phyloP scores from a whole-genome alignment of 2,888 invertebrate genomes.

The Spodoptera littoralis region DNA sequence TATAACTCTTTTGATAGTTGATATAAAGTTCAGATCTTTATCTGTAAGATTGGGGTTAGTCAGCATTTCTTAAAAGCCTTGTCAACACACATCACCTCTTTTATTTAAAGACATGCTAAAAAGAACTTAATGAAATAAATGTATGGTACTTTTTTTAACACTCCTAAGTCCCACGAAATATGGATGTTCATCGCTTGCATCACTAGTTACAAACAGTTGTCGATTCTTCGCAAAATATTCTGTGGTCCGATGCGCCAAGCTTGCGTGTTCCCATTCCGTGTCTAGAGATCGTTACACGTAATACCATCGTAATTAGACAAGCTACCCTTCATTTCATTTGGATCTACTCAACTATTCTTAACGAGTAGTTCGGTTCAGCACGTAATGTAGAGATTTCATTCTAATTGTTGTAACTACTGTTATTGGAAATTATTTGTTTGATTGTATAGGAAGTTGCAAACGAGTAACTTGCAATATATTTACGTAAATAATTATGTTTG shows the following conservation, averaged over 20 bases:
- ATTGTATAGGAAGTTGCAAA: background rate
- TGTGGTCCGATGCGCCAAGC: conserved; percentile 19
- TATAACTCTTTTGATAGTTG: too few relatives aligned
- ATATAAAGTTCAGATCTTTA: too few relatives aligned
- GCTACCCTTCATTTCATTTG: conserved; percentile 69
- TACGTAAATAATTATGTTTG: too few relatives aligned
- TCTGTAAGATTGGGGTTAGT: too few relatives aligned
- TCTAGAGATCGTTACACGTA: conserved; percentile 64
- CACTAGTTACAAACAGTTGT: background rate
- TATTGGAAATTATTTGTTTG: conserved; percentile 4
- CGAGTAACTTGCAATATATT: too few relatives aligned
- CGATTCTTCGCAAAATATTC: conserved; percentile 27
- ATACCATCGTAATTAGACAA: conserved; percentile 70
- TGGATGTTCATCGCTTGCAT: too few relatives aligned
- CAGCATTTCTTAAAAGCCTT: too few relatives aligned
- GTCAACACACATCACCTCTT: too few relatives aligned
- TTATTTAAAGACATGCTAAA: too few relatives aligned
- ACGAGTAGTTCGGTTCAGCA: conserved; percentile 52
- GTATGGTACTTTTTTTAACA: too few relatives aligned
- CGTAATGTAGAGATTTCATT: conserved; percentile 59
- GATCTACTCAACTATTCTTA: conserved; percentile 60
- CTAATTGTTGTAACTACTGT: conserved; percentile 31
- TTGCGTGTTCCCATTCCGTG: conserved; percentile 72
- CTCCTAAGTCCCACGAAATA: too few relatives aligned
- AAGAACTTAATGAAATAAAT: too few relatives aligned